These are phyloP conservation scores for Eurystomus glaucurus DNA, from an alignment of 2,797 vertebrate genomes.

Conservation along the genomic window DNA sequence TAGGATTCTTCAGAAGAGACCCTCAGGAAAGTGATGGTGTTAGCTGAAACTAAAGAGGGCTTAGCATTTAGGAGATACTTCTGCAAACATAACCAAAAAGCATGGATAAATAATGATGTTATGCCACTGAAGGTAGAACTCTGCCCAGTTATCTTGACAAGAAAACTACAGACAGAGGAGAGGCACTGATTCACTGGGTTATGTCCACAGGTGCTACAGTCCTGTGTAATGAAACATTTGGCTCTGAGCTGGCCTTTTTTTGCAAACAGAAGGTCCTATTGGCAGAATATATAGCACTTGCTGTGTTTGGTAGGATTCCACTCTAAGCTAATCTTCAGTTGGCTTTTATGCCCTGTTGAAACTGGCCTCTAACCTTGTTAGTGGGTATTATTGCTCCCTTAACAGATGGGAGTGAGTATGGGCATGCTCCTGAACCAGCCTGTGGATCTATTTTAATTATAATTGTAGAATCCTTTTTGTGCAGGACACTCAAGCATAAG, in stretches of 20 bases:
- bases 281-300: conserved; percentile 33
- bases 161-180: background rate
- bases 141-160: background rate
- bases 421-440: background rate
- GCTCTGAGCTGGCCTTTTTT: background rate
- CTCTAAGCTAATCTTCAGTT: conserved; percentile 42
- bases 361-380: conserved; percentile 12
- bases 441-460: conserved; percentile 48
- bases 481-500: background rate
- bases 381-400: conserved; percentile 6
- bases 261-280: conserved; percentile 60
- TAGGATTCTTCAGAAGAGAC: background rate
- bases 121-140: background rate
- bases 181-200: background rate
- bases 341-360: conserved; percentile 49
- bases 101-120: background rate
- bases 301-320: conserved; percentile 48
- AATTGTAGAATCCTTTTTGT: conserved; percentile 22
- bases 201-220: background rate
- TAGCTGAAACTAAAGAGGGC: background rate
- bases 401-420: conserved; percentile 44
- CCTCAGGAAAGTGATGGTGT: background rate
- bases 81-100: background rate
- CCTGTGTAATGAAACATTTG: background rate
- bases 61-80: background rate